Conservation (phyloP, 2,888 invertebrate genomes). For the Petrophora chlorosata region DNA sequence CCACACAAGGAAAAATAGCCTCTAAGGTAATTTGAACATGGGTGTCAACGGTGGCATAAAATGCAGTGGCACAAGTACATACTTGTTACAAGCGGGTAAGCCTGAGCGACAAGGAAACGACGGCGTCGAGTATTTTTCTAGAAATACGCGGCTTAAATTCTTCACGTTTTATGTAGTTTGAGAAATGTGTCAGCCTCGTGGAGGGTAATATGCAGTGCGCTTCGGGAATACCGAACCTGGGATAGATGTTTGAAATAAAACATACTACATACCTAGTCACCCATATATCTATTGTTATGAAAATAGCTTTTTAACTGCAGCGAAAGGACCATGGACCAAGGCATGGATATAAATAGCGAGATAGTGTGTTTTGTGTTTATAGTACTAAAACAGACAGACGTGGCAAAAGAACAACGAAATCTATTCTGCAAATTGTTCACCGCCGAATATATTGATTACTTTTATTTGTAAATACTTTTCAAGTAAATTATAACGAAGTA, state of each 20-base stretch:
- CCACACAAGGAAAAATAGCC: constrained; percentile 3
- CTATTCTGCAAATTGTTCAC: too few relatives aligned
- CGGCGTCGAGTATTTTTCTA: constrained; percentile 42
- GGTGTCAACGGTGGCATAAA: not conserved
- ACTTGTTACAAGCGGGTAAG: constrained; percentile 43
- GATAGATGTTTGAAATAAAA: not conserved
- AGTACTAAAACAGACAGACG: too few relatives aligned
- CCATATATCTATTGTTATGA: too few relatives aligned
- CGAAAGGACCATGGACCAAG: too few relatives aligned
- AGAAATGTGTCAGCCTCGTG: constrained; percentile 5
- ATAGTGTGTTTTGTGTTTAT: too few relatives aligned
- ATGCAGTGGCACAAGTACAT: constrained; percentile 29
- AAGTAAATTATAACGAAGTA: too few relatives aligned
- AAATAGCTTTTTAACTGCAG: too few relatives aligned
- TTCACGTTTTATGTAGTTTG: constrained; percentile 18
- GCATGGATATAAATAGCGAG: too few relatives aligned
- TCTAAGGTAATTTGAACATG: not conserved
- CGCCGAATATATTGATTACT: too few relatives aligned
- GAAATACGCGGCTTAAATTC: constrained; percentile 24
- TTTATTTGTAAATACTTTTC: too few relatives aligned
- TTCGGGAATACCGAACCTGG: not conserved
- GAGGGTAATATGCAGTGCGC: not conserved
- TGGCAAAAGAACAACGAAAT: too few relatives aligned
- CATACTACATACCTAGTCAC: too few relatives aligned
- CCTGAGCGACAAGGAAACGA: constrained; percentile 45